Conservation (phyloP, 2,888 invertebrate genomes). For the Eupithecia centaureata region DNA sequence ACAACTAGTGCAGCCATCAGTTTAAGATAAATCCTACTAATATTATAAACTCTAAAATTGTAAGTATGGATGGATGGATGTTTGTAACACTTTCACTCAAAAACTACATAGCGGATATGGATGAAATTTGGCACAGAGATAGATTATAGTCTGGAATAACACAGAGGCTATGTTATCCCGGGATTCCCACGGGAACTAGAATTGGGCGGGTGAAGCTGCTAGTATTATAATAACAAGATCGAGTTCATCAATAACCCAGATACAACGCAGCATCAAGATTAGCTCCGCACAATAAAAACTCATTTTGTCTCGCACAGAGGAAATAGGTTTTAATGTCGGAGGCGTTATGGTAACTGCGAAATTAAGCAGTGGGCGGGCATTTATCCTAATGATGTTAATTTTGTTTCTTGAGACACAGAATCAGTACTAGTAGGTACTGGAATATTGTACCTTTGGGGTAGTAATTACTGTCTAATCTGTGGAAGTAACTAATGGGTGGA, state of each 20-base stretch:
- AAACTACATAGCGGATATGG: no score
- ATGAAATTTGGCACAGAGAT: no score
- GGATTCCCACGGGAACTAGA: no score
- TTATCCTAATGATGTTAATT: conserved; percentile 36
- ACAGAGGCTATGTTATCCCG: no score
- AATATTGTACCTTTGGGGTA: background rate
- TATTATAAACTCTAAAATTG: no score
- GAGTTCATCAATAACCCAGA: background rate
- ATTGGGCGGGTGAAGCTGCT: no score
- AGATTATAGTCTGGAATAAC: no score
- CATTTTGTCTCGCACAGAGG: conserved; percentile 36
- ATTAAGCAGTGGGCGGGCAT: conserved; percentile 34
- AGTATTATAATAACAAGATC: no score
- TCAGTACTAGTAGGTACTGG: background rate
- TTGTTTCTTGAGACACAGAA: conserved; percentile 8
- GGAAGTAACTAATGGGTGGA: conserved; percentile 20
- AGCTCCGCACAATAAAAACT: conserved; percentile 33
- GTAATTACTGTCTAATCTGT: conserved; percentile 9
- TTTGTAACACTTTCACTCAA: no score
- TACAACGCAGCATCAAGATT: conserved; percentile 25
- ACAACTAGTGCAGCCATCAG: no score
- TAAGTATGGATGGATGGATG: no score
- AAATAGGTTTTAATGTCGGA: conserved; percentile 36
- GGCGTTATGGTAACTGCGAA: conserved; percentile 38
- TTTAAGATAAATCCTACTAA: no score